A percentile compares a stretch with the other conserved stretches of the same genome.
Evolutionary conservation across 2,888 invertebrate species (phyloP).

Genomic region (Bombylius discolor): DNA sequence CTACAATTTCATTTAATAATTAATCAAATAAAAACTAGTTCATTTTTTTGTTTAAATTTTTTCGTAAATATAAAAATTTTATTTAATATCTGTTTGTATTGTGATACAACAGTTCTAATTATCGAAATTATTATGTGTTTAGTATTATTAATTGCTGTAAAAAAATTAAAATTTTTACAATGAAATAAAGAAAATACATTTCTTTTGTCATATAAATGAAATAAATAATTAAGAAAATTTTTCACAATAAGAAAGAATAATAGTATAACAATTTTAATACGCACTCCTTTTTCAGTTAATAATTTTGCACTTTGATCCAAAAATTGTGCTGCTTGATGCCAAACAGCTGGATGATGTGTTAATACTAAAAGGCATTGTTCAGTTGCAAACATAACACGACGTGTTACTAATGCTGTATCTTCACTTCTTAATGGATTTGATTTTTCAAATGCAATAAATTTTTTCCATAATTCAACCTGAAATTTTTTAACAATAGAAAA

Average conservation of each 20-base stretch:
- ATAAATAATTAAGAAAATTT: no score
- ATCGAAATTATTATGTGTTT: no score
- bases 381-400: conserved; percentile 95
- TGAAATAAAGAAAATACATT: no score
- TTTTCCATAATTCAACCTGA: conserved; percentile 96
- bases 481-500: background rate
- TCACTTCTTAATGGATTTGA: conserved; percentile 92
- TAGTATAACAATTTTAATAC: conserved; percentile 23
- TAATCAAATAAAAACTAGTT: background rate
- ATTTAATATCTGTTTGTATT: no score
- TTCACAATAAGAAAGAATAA: no score
- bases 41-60: no score
- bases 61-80: no score
- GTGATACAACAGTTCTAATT: no score
- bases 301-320: conserved; percentile 89
- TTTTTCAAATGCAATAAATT: conserved; percentile 95
- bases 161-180: no score
- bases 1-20: conserved; percentile 14
- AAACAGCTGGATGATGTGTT: conserved; percentile 96
- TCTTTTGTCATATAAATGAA: no score
- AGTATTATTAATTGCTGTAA: no score
- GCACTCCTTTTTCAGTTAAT: conserved; percentile 85
- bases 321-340: conserved; percentile 98
- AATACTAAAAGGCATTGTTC: conserved; percentile 94
- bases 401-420: conserved; percentile 84